A percentile compares a stretch with the other conserved stretches of the same genome.
These are phyloP conservation scores for Molossus molossus DNA, from an alignment of 2,797 vertebrate species.

Conservation along the genomic window DNA sequence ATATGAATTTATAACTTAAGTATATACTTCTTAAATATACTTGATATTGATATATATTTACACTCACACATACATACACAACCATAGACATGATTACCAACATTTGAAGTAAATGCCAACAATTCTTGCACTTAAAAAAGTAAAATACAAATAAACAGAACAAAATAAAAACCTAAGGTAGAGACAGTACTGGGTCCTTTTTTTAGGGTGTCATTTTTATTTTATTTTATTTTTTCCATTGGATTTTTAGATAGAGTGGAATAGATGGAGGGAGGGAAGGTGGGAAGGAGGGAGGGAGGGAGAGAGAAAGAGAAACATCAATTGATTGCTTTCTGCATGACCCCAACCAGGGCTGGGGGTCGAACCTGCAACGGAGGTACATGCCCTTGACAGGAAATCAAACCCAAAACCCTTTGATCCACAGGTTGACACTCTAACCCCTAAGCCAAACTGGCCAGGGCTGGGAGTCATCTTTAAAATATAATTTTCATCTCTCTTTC, in stretches of 20 bases:
- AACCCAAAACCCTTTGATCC: too few relatives aligned
- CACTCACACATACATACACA: neutral
- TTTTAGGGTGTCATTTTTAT: neutral
- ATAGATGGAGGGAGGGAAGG: too few relatives aligned
- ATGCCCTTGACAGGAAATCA: too few relatives aligned
- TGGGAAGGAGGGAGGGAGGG: too few relatives aligned
- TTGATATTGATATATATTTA: neutral
- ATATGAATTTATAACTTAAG: neutral
- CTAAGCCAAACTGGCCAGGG: too few relatives aligned
- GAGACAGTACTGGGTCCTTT: neutral
- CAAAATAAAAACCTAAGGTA: neutral
- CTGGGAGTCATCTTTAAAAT: neutral
- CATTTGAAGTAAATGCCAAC: neutral
- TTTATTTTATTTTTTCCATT: too few relatives aligned
- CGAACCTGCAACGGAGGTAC: too few relatives aligned
- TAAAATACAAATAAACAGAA: neutral
- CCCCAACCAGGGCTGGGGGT: too few relatives aligned
- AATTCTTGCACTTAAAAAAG: neutral
- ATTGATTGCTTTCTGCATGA: too few relatives aligned
- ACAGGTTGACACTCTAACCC: too few relatives aligned
- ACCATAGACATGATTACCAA: neutral
- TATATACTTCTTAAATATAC: neutral
- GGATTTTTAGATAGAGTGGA: too few relatives aligned
- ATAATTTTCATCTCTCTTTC: neutral
- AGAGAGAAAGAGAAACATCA: too few relatives aligned